Base-by-base conservation (phyloP, 1,140 invertebrate species). In the Ectropis grisescens region DNA sequence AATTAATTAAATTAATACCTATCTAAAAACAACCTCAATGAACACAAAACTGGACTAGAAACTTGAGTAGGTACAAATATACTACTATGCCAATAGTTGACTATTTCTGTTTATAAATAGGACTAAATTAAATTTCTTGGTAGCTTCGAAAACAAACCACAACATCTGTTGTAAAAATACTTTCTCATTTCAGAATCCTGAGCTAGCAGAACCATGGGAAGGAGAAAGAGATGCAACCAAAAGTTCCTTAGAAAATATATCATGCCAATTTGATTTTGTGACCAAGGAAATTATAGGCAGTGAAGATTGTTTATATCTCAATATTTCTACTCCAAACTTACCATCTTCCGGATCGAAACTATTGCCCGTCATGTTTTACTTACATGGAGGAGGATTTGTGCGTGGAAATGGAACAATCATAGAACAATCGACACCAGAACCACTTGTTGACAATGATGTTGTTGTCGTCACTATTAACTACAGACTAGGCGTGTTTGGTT, bases 321-420 rank as follows among this genome's bases (percentile, higher is more conserved):
- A 66, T 33, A 46, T 71, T 2, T 67, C 40, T 28, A 59, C 53
- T 1, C 59, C 61, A 4, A 55, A 47, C 11, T 13, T 55, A 19
- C 40, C 43, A 13, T 29, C 33, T 9, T 12, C 29, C 14, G 15
- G 37, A 32, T 9, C 36, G 5, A 36, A 54, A 11, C 24, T 41
- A 13, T 80, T 85, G 49, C 85, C 90, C 1, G 89, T 92, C 0
- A 88, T 93, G 85, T 81, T 91, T 0, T 92, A 84, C 75, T 82
- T 93, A 16, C 87, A 93, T 58, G 91, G 90, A 0, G 91, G 91
- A 8, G 84, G 83, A 5, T 90, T 91, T 38, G 57, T 84, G 11
- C 60, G 66, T 34, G 86, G 87, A 11, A 82, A 80, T 23, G 83
- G 82, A 7, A 60, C 47, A 2, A 23, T 44, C 4, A 59, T 58